phyloP scores from a whole-genome alignment of 2,113 vertebrate species.

The Cyrtonyx montezumae region DNA sequence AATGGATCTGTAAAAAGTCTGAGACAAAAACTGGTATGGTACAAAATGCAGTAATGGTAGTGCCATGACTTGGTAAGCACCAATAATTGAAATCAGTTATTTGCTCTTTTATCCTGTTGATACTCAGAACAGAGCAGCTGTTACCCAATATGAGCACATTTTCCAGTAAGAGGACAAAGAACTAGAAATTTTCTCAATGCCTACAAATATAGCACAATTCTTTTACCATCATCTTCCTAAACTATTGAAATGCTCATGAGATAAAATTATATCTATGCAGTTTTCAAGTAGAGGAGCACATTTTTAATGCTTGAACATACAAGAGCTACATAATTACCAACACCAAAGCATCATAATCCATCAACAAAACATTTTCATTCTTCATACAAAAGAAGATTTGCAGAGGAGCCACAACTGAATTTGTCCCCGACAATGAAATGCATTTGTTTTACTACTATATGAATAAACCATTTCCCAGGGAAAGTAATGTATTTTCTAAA shows the following conservation, averaged over 20 bases:
- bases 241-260: background rate
- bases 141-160: background rate
- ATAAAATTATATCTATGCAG: constrained; percentile 18
- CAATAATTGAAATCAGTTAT: background rate
- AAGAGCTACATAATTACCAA: constrained; percentile 34
- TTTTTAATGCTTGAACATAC: constrained; percentile 53
- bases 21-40: constrained; percentile 10
- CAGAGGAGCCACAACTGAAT: constrained; percentile 48
- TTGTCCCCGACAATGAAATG: constrained; percentile 38
- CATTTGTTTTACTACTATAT: constrained; percentile 53
- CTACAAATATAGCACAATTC: constrained; percentile 36
- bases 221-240: background rate
- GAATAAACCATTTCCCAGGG: constrained; percentile 58
- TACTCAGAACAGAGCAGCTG: background rate
- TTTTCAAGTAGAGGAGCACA: constrained; percentile 22
- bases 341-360: constrained; percentile 44
- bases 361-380: constrained; percentile 35
- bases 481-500: constrained; percentile 53
- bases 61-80: background rate
- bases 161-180: background rate
- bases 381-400: constrained; percentile 40
- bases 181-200: constrained; percentile 3
- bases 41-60: constrained; percentile 16
- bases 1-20: constrained; percentile 30
- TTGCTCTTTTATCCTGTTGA: background rate